Base-by-base conservation (phyloP, 2,113 vertebrate species). In the Serinus canaria region DNA sequence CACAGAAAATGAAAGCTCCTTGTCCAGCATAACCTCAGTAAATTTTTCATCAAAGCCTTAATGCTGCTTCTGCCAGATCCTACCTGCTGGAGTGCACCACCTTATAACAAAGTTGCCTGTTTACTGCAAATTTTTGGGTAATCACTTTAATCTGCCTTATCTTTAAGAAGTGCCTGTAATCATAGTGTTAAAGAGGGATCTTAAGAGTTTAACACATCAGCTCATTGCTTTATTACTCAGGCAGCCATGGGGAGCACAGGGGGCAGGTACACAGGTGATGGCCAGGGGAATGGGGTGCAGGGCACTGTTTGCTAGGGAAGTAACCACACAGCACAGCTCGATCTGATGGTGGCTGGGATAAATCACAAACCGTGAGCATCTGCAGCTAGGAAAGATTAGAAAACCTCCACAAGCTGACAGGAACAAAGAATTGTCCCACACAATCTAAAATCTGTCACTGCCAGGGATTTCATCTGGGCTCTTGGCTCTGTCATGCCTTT, bases 31-130 rank as follows among this genome's bases (percentile, higher is more conserved):
- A 79, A 80, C 68, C 90, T 76, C 41, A 35, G 50, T 73, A 39
- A 46, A 81, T 62, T 90, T 92, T 90, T 93, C 76, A 86, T 92
- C 79, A 50, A 58, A 94, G 58, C 82, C 64, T 67, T 83, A 70
- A 44, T 86, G 62, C 67, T 2, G 11, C 64, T 81, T 64, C 63
- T 83, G 50, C n/a, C 55, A 67, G 82, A 18, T 78, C 44, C 7
- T 59, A 64, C 35, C 66, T 79, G 66, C 69, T 63, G 9, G 37
- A 92, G 46, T 78, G 50, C 31, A 30, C n/a, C 52, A 6, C 70
- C 77, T 68, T 72, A 1, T 13, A 84, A 78, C 67, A 53, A 4
- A 30, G 12, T 12, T 67, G 47, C 56, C 52, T 77, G 55, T 92
- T 92, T 90, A 59, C 63, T 66, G 56, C 52, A 8, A 7, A 7